These are phyloP conservation scores for Pristiophorus japonicus DNA, from an alignment of 2,113 vertebrate genomes.

Conservation along the genomic window DNA sequence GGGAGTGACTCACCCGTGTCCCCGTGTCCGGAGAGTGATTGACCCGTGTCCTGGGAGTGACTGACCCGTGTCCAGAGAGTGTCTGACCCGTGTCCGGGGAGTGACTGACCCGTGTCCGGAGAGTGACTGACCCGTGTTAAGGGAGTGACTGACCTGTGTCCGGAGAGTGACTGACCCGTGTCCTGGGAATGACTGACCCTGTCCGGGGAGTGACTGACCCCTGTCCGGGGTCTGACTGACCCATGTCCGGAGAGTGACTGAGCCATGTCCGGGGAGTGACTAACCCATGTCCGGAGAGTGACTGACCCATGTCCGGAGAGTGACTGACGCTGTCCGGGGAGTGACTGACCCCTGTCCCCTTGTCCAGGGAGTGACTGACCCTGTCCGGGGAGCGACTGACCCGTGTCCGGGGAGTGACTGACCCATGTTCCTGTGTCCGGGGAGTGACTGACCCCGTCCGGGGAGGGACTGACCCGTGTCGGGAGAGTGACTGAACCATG, in stretches of 20 bases:
- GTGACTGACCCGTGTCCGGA: neutral
- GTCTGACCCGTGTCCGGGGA: neutral
- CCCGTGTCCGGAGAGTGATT: neutral
- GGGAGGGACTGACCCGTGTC: too few species aligned
- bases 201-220: too few species aligned
- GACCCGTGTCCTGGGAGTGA: neutral
- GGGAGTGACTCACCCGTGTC: neutral
- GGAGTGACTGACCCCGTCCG: neutral
- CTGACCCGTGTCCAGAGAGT: neutral
- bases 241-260: neutral
- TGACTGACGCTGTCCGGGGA: too few species aligned
- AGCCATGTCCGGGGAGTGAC: too few species aligned
- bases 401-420: neutral
- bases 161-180: neutral
- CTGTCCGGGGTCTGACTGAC: too few species aligned
- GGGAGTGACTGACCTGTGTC: too few species aligned
- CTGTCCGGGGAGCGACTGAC: too few species aligned
- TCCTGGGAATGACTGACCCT: neutral
- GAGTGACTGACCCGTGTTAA: too few species aligned
- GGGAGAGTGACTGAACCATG: too few species aligned
- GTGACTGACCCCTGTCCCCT: neutral
- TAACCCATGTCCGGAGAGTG: neutral
- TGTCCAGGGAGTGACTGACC: neutral
- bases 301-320: neutral
- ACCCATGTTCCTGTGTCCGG: neutral